phyloP scores from a whole-genome alignment of 2,888 invertebrate species.

The Melangyna quadrimaculata region DNA sequence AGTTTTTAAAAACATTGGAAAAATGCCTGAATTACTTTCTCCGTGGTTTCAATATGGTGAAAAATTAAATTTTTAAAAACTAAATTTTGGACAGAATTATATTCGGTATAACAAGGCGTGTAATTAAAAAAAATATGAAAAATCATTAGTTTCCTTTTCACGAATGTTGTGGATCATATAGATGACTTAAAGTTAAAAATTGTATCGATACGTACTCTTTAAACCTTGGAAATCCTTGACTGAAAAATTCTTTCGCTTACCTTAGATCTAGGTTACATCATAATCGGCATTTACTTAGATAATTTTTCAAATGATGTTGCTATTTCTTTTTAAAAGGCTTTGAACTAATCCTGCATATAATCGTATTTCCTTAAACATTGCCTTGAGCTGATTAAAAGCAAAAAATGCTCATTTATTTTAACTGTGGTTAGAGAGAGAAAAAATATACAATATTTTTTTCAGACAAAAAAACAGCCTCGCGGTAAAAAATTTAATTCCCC shows the following conservation, averaged over 20 bases:
- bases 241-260: neutral
- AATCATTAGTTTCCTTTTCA: no score
- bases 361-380: neutral
- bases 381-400: slow-evolving; percentile 23
- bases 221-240: neutral
- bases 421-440: neutral
- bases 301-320: neutral
- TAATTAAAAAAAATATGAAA: no score
- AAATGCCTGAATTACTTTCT: no score
- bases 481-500: neutral
- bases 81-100: no score
- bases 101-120: no score
- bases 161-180: no score
- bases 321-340: neutral
- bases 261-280: neutral
- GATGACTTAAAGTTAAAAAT: no score
- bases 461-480: neutral
- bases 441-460: neutral
- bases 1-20: no score
- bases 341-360: neutral
- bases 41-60: no score
- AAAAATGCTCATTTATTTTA: slow-evolving; percentile 4
- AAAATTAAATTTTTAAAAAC: no score
- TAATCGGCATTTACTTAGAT: neutral
- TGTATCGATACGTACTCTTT: no score